Evolutionary conservation across 64 coral and sea anemone genomes (phyloP), one percentile per base, ranked within the genome.

Genomic region (Cladopsammia gracilis): DNA sequence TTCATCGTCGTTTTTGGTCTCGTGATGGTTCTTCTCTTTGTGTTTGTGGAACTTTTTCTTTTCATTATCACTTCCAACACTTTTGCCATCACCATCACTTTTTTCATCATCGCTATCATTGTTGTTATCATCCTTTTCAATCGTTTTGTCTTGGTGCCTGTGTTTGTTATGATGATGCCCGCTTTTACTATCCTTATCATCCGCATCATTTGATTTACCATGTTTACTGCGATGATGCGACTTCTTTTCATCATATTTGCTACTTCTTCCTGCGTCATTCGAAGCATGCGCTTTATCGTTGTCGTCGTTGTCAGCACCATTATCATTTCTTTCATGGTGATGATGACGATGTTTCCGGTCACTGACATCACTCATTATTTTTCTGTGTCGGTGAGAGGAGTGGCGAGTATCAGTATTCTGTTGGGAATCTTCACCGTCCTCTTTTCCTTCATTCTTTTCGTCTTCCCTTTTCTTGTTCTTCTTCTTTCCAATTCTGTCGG

Each of bases 331-430:
- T 5, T 77, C 49, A 58, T 87, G 62, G 44, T 85, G 49, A 61
- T 52, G 42, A 58, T 73, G 82, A 25, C 79, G 81, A 23, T 56
- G 62, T 90, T 42, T 77, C 8, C 49, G 53, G 48, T 5, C 14
- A 46, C 10, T 81, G 75, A 11, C 77, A 6, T 70, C 87, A 25
- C n/a, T 83, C 18, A 14, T 86, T 90, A 51, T 58, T 89, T 65
- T 64, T 86, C 73, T 62, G 24, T 58, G 69, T 76, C 58, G 57
- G 86, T 88, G 48, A 22, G 43, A 60, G 0, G 51, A 25, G 7
- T 72, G 64, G 49, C 3, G 19, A 10, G 12, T 34, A 3, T 15
- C 2, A 66, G 79, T 62, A 51, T 13, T 25, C 64, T 50, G 16
- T 5, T 70, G 18, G 48, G 64, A 62, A 20, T 58, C 23, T 19